These are phyloP conservation scores for Cacoxenus indagator DNA, from an alignment of 2,888 invertebrate genomes.

Conservation along the genomic window DNA sequence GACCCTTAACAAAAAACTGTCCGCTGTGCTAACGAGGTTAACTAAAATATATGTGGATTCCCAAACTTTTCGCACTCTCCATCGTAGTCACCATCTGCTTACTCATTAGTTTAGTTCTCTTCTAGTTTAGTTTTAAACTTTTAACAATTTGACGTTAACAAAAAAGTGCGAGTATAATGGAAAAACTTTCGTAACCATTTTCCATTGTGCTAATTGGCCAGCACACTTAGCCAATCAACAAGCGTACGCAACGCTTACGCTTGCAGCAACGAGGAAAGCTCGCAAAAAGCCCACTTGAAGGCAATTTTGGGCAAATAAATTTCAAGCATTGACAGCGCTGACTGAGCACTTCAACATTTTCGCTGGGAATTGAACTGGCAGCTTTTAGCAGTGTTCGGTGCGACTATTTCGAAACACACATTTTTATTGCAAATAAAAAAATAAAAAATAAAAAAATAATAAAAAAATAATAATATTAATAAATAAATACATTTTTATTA, in stretches of 20 bases:
- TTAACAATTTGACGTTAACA: background rate
- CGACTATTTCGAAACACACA: background rate
- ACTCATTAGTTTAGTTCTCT: no score
- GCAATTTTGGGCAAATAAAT: background rate
- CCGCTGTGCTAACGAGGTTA: no score
- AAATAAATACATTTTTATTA: no score
- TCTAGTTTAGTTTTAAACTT: no score
- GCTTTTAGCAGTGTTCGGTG: background rate
- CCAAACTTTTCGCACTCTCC: no score
- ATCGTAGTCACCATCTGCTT: no score
- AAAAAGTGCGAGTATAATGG: background rate
- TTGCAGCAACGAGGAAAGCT: background rate
- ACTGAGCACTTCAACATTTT: background rate
- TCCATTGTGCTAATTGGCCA: background rate
- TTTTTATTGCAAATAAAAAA: background rate
- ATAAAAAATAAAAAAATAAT: background rate
- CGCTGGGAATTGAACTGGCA: background rate
- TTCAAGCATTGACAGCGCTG: constrained; percentile 2
- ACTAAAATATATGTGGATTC: no score
- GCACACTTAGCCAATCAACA: background rate
- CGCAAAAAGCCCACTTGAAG: constrained; percentile 1
- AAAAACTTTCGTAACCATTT: background rate
- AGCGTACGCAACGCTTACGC: background rate
- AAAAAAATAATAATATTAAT: no score
- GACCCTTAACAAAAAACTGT: no score